phyloP scores from a whole-genome alignment of 2,113 vertebrate species.

The Calidris pygmaea region DNA sequence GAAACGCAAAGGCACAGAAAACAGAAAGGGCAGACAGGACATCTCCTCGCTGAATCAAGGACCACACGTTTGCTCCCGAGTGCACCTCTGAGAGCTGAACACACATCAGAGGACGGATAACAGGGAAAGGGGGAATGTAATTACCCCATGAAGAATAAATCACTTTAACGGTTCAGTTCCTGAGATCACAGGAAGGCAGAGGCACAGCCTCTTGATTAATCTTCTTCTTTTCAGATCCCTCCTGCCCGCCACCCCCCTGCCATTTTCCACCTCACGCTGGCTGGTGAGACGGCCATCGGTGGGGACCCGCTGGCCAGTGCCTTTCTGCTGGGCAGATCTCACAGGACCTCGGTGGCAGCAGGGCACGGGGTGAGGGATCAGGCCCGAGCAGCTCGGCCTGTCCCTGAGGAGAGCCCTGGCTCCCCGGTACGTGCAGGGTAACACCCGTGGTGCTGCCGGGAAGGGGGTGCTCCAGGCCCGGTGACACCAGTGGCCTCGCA shows the following conservation, averaged over 20 bases:
- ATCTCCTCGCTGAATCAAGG: neutral
- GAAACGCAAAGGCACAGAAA: neutral
- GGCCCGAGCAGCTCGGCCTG: neutral
- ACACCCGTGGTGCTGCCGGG: neutral
- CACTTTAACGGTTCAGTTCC: conserved; percentile 20
- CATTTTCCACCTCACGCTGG: neutral
- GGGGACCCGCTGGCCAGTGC: neutral
- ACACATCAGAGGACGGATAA: neutral
- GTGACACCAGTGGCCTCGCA: too few species aligned
- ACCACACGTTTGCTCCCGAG: neutral
- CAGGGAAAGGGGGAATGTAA: neutral
- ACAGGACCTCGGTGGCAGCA: neutral
- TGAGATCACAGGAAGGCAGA: neutral
- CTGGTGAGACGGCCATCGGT: neutral
- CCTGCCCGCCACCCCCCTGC: accelerated
- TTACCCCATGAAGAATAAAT: neutral
- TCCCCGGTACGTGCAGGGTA: neutral
- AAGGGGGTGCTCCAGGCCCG: neutral
- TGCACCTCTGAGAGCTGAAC: neutral
- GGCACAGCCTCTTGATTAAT: neutral
- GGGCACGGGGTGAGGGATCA: neutral
- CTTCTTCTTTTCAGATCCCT: neutral
- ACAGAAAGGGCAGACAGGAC: neutral
- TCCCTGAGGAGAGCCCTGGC: neutral
- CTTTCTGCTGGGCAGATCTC: neutral